A percentile compares a stretch with the other conserved stretches of the same genome.
Conservation (phyloP, 2,888 invertebrate genomes). For the Trachelus tabidus region DNA sequence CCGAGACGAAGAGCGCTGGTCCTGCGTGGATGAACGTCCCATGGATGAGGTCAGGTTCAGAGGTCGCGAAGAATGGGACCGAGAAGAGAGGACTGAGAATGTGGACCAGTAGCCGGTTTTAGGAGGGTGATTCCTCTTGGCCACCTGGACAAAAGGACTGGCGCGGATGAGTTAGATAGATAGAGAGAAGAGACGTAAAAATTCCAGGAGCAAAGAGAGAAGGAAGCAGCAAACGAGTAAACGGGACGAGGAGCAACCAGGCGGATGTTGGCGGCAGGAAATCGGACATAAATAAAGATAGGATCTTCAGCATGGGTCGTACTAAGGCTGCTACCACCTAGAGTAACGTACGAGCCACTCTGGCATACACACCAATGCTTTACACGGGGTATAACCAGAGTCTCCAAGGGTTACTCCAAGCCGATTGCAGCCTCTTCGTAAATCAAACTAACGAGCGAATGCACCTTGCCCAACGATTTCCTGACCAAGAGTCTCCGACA, state of each 20-base stretch:
- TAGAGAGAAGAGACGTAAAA: neutral
- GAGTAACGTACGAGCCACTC: neutral
- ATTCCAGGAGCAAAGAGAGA: neutral
- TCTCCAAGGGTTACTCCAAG: slow-evolving; percentile 2
- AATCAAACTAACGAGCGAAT: slow-evolving; percentile 37
- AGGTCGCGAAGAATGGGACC: neutral
- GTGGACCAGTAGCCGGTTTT: neutral
- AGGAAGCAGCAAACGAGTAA: slow-evolving; percentile 6
- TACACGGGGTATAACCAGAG: neutral
- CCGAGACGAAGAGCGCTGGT: neutral
- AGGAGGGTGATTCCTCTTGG: neutral
- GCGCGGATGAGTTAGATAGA: neutral
- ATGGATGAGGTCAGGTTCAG: neutral
- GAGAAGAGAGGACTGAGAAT: neutral
- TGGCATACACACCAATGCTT: neutral
- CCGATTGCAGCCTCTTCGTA: slow-evolving; percentile 28
- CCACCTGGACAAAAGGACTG: neutral
- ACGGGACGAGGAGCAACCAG: slow-evolving; percentile 18
- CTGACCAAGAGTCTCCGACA: neutral
- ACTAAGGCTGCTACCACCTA: neutral
- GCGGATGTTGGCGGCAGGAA: slow-evolving; percentile 33
- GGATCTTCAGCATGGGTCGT: slow-evolving; percentile 18
- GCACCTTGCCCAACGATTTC: slow-evolving; percentile 29
- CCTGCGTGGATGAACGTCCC: neutral
- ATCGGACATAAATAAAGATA: slow-evolving; percentile 35